These are phyloP conservation scores for Drosophila parabipectinata DNA, from an alignment of 1,140 invertebrate genomes.

Conservation along the genomic window DNA sequence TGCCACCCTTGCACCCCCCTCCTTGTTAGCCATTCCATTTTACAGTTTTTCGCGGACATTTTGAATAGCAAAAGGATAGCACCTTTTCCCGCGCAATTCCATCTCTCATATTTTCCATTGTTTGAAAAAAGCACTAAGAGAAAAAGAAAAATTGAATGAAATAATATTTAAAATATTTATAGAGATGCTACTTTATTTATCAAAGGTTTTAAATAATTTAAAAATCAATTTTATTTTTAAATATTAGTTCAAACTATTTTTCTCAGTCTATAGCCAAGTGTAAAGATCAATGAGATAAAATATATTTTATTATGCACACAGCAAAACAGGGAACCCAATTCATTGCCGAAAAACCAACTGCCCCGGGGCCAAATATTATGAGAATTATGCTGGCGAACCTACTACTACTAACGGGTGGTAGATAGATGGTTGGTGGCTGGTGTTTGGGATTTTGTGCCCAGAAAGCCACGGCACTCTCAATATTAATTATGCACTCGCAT, in stretches of 20 bases:
- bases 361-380: constrained; percentile 28
- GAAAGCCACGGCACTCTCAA: constrained; percentile 15
- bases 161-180: background rate
- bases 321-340: constrained; percentile 29
- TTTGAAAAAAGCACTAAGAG: constrained; percentile 1
- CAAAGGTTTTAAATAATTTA: no score
- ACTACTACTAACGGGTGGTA: no score
- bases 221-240: background rate
- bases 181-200: no score
- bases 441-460: background rate
- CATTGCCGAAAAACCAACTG: constrained; percentile 23
- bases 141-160: background rate
- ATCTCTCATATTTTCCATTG: background rate
- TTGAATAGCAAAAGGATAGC: constrained; percentile 17
- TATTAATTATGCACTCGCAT: constrained; percentile 55
- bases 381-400: constrained; percentile 27
- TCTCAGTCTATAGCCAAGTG: constrained; percentile 5
- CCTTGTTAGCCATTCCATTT: constrained; percentile 4
- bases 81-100: constrained; percentile 1
- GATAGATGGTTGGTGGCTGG: background rate
- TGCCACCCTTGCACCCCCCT: background rate
- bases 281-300: constrained; percentile 69
- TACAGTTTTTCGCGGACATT: constrained; percentile 6
- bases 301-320: constrained; percentile 73
- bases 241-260: background rate